Evolutionary conservation across 2,888 invertebrate species (phyloP).

Genomic region (Gandaritis pyraliata): DNA sequence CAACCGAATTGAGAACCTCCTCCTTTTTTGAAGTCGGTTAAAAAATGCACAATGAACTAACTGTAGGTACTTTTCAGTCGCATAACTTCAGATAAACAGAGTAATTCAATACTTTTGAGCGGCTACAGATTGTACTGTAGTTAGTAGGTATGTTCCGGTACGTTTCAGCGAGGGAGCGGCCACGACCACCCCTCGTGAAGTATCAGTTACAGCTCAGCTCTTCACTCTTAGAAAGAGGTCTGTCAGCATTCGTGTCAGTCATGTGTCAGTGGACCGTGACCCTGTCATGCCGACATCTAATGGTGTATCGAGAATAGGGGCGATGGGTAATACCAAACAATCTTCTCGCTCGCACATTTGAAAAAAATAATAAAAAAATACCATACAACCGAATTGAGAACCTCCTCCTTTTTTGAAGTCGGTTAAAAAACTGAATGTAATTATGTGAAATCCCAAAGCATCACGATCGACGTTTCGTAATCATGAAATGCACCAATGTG

Average conservation of each 20-base stretch:
- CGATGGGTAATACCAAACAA: too few relatives aligned
- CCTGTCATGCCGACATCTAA: background rate
- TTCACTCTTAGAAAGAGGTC: constrained; percentile 48
- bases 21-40: too few relatives aligned
- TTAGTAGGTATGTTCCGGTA: constrained; percentile 23
- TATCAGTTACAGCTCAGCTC: constrained; percentile 61
- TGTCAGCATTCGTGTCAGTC: constrained; percentile 60
- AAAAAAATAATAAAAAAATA: too few relatives aligned
- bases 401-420: too few relatives aligned
- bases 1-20: too few relatives aligned
- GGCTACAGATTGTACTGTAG: constrained; percentile 12
- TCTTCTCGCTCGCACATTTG: too few relatives aligned
- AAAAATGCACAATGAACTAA: background rate
- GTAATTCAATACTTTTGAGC: constrained; percentile 31
- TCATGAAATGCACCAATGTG: too few relatives aligned
- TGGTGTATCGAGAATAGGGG: background rate
- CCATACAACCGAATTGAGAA: too few relatives aligned
- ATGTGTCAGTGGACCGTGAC: constrained; percentile 59
- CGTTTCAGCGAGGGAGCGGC: constrained; percentile 64
- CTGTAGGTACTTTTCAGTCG: constrained; percentile 8
- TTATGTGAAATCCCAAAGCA: too few relatives aligned
- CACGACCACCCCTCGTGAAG: constrained; percentile 62
- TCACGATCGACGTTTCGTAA: too few relatives aligned
- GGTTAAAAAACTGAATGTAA: too few relatives aligned
- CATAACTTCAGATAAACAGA: constrained; percentile 21